Conservation (phyloP, 2,113 vertebrate genomes). For the Pelodiscus sinensis region DNA sequence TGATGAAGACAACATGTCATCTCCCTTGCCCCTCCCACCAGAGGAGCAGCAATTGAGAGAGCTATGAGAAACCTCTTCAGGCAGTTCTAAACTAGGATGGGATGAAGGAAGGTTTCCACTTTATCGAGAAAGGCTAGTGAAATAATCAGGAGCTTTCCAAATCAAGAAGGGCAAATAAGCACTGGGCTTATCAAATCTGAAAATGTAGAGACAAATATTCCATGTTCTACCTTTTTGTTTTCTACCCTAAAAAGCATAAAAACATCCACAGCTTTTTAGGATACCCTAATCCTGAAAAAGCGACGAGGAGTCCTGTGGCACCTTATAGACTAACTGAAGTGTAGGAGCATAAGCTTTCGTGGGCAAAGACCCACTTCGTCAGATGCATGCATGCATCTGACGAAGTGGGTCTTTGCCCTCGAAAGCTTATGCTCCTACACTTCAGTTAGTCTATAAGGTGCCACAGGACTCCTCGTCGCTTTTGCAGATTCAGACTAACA, state of each 20-base stretch:
- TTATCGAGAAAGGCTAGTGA: not conserved
- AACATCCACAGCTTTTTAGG: not conserved
- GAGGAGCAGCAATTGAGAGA: not conserved
- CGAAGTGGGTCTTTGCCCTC: too few relatives aligned
- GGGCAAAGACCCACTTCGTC: too few relatives aligned
- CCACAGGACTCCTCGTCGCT: too few relatives aligned
- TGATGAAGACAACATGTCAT: not conserved
- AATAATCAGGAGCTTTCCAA: not conserved
- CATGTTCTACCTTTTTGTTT: not conserved
- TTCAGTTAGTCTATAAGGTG: too few relatives aligned
- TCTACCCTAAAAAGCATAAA: not conserved
- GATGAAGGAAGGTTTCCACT: not conserved
- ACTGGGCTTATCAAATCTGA: not conserved
- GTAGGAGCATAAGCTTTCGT: too few relatives aligned
- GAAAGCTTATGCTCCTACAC: too few relatives aligned
- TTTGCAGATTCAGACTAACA: too few relatives aligned
- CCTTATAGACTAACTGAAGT: too few relatives aligned
- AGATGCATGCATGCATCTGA: too few relatives aligned
- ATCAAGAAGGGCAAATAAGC: not conserved
- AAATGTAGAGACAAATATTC: not conserved
- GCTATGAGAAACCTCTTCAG: not conserved
- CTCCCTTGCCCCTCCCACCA: not conserved
- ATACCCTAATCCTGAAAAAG: not conserved
- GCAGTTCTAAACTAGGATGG: not conserved
- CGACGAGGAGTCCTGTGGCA: too few relatives aligned